phyloP scores from a whole-genome alignment of 2,113 vertebrate genomes.

The Pseudopipra pipra region DNA sequence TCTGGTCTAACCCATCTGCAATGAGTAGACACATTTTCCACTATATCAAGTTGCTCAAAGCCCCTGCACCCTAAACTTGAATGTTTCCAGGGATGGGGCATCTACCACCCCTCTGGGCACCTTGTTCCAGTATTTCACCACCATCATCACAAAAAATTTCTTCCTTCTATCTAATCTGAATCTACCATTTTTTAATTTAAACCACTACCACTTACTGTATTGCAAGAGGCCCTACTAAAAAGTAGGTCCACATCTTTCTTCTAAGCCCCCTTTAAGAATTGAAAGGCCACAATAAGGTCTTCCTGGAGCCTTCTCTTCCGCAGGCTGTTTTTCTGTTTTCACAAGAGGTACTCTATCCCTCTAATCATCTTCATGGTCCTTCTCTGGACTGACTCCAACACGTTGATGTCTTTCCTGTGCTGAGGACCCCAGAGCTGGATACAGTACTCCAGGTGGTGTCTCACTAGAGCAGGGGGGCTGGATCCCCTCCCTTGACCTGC shows the following conservation, averaged over 20 bases:
- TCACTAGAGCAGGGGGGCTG: not conserved
- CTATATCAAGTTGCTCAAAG: not conserved
- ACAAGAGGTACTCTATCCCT: not conserved
- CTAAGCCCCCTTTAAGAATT: not conserved
- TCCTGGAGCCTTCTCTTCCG: not conserved
- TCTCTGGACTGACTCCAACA: not conserved
- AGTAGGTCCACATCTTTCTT: not conserved
- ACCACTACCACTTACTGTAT: not conserved
- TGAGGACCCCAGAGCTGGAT: not conserved
- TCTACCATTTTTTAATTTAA: not conserved
- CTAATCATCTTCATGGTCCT: not conserved
- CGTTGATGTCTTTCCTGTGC: not conserved
- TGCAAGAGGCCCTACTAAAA: not conserved
- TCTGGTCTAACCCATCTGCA: not conserved
- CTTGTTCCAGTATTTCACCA: not conserved
- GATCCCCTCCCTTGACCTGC: not conserved
- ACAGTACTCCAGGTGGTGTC: not conserved
- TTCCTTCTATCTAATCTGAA: not conserved
- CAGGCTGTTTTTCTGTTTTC: not conserved
- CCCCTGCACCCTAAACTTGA: not conserved
- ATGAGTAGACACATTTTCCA: not conserved
- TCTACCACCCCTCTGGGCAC: not conserved
- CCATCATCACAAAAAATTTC: not conserved
- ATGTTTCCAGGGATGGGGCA: not conserved
- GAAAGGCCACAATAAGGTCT: not conserved